Evolutionary conservation across 2,113 vertebrate genomes (phyloP), one percentile per base, ranked within the genome.

Genomic region (Hydropotes inermis): DNA sequence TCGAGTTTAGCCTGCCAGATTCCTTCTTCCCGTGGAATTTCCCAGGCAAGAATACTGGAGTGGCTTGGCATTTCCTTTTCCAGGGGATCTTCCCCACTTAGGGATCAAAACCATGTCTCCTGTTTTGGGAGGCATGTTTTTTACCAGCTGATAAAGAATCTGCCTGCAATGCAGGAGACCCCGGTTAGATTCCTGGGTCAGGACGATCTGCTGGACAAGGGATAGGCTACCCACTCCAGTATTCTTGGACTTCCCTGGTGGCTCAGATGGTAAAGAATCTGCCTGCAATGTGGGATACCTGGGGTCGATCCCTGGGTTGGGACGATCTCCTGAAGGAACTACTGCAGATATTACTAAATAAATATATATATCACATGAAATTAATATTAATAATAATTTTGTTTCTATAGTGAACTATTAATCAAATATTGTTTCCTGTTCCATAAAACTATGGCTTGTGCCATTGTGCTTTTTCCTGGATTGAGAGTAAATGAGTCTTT

Each of bases 141-240:
- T 39, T 74, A 74, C 36, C 67, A 39, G 19, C 36, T 36, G 33
- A 21, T 21, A 67, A 67, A 67, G 17, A 67, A 67, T 67, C n/a
- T 0, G 0, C 64, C 64, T 67, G 8, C 17, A 36, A 11, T 36
- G 17, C 8, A 67, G 8, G 64, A 67, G 17, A 36, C 17, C 17
- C 17, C 0, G 2, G 17, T 36, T 36, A 1, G 2, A 36, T 36
- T 67, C 33, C 33, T 67, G 64, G 33, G 17, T 36, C 8, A 7
- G 33, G 17, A 21, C 36, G 64, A 67, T 67, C 33, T 17, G 33
- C 33, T n/a, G 33, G 33, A 67, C 17, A 67, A 67, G 64, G 17
- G 33, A 36, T 36, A 67, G 33, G 64, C 33, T 67, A 67, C 17
- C 33, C 64, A 21, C 64, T 67, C 64, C 64, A 36, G 33, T 67